Conservation (phyloP, 2,113 vertebrate species). For the Phoxinus phoxinus region DNA sequence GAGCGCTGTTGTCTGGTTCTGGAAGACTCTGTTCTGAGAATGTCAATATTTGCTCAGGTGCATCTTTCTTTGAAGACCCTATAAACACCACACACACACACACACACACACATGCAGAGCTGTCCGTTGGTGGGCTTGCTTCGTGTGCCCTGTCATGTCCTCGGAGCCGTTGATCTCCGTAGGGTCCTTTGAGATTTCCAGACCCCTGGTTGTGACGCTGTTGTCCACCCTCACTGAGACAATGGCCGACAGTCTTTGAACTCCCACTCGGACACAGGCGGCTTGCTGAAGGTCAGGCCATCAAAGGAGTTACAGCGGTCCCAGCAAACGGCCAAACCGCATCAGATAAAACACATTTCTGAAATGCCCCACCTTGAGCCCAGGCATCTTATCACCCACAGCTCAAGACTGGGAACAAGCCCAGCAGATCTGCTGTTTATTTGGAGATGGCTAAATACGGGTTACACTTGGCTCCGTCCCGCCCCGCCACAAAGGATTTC, state of each 20-base stretch:
- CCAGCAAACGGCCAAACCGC: constrained; percentile 35
- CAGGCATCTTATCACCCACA: constrained; percentile 28
- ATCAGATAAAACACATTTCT: constrained; percentile 49
- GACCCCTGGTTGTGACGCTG: neutral
- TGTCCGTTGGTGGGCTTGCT: constrained; percentile 6
- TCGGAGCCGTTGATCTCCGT: constrained; percentile 37
- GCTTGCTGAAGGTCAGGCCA: constrained; percentile 28
- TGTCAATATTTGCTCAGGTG: constrained; percentile 74
- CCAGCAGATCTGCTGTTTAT: constrained; percentile 32
- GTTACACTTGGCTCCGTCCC: neutral
- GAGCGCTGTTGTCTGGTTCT: neutral
- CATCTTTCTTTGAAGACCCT: constrained; percentile 49
- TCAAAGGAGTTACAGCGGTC: constrained; percentile 43
- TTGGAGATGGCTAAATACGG: constrained; percentile 26
- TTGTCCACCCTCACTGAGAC: constrained; percentile 34
- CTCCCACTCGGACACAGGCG: constrained; percentile 29
- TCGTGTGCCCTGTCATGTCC: constrained; percentile 34
- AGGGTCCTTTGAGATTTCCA: constrained; percentile 35
- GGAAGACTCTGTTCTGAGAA: constrained; percentile 46
- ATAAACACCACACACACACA: constrained; percentile 28
- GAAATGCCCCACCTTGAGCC: constrained; percentile 22
- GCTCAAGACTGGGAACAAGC: constrained; percentile 9
- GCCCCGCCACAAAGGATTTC: neutral
- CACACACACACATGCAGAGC: neutral
- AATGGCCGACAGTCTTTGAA: constrained; percentile 49